These are phyloP conservation scores for Microtus richardsoni DNA, from an alignment of 2,113 vertebrate species.

Conservation along the genomic window DNA sequence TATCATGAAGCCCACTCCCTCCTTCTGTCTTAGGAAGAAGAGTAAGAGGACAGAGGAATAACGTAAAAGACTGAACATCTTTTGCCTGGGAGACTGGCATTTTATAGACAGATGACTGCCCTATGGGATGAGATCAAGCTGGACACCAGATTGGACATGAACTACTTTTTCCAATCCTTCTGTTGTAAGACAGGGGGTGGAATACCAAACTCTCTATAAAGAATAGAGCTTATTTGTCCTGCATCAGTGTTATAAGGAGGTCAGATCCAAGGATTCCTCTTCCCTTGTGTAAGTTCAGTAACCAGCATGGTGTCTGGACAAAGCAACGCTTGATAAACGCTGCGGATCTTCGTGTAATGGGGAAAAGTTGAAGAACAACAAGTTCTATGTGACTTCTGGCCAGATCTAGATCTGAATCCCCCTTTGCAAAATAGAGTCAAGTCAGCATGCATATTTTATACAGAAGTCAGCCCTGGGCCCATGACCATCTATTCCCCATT, in stretches of 20 bases:
- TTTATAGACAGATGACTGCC: background rate
- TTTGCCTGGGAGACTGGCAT: background rate
- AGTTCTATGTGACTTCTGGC: background rate
- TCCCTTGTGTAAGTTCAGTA: background rate
- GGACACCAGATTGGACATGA: background rate
- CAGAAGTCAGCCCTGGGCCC: background rate
- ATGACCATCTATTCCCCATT: background rate
- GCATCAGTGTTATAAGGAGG: background rate
- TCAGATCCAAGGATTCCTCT: background rate
- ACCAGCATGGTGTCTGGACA: background rate
- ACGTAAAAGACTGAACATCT: background rate
- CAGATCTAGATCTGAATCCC: background rate
- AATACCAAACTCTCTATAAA: background rate
- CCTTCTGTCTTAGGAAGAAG: background rate
- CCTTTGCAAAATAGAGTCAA: constrained; percentile 1
- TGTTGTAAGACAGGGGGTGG: background rate
- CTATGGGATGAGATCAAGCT: background rate
- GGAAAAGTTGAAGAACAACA: background rate
- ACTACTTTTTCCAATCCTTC: background rate
- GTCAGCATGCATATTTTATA: background rate
- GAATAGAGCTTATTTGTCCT: background rate
- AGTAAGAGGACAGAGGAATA: background rate
- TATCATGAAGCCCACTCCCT: background rate
- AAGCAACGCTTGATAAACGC: background rate
- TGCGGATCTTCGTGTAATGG: background rate